Evolutionary conservation across 2,797 vertebrate species (phyloP), one percentile per base, ranked within the genome.

Genomic region (Odontamblyopus lacepedii): DNA sequence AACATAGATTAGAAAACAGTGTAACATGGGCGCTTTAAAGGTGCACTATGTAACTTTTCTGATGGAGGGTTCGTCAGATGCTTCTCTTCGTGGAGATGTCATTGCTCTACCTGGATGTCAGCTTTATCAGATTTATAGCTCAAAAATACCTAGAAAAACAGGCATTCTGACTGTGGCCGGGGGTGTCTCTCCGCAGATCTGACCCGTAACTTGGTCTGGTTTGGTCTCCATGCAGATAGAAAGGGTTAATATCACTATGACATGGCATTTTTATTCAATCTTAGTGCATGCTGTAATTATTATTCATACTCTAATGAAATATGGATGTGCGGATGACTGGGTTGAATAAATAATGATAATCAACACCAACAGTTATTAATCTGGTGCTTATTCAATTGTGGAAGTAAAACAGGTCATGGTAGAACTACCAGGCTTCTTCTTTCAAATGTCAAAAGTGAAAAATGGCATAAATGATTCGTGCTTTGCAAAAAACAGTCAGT

Each of bases 401-500:
- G 6, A 72, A 67, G 73, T 16, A 7, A 13, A 8, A 0, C 41
- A 35, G 30, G 59, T 73, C 51, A n/a, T 8, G 48, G 41, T 62
- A 66, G 64, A 51, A 66, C 29, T 29, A 29, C 44, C 19, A 65
- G 23, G 3, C 63, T 65, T 6, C n/a, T 26, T 44, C 63, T 16
- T 29, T 29, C 64, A 50, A 27, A 29, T 50, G 64, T 83, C 65
- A 78, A 51, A 70, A 67, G 73, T 65, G 74, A 74, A 50, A 51
- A 65, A 70, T 71, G 61, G 71, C 56, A 2, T 89, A 38, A 89
- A 90, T 86, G 83, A 91, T 88, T 86, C 69, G 88, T 90, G 26
- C 71, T 35, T 68, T 73, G 69, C 68, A 70, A 27, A 76, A 8
- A 71, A 81, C 71, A 23, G 30, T 80, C 83, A 85, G 7, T 13